Conservation (phyloP, 2,113 vertebrate genomes). For the Rhineura floridana region DNA sequence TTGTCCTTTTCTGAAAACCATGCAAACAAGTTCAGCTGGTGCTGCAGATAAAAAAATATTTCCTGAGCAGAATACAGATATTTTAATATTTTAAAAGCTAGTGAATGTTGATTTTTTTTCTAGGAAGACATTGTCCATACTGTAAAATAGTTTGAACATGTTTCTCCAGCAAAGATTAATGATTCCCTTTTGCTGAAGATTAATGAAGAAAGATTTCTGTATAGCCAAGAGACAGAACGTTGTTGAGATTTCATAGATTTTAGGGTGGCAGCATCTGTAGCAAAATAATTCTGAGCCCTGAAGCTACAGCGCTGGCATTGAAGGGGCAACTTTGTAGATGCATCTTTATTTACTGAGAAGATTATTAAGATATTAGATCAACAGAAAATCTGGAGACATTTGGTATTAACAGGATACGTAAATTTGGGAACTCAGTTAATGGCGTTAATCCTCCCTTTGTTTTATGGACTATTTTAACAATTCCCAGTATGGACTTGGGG, state of each 20-base stretch:
- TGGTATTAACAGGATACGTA: constrained; percentile 32
- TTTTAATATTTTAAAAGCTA: constrained; percentile 38
- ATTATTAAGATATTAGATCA: constrained; percentile 29
- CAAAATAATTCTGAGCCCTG: constrained; percentile 35
- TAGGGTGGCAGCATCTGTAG: constrained; percentile 30
- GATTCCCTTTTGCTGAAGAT: constrained; percentile 6
- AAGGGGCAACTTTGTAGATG: constrained; percentile 50
- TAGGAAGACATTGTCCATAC: neutral
- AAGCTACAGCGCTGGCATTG: constrained; percentile 16
- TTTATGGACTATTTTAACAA: constrained; percentile 8
- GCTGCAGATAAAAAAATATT: constrained; percentile 54
- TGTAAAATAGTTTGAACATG: neutral
- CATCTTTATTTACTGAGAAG: neutral
- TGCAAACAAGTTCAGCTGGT: constrained; percentile 41
- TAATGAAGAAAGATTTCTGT: neutral
- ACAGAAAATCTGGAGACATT: neutral
- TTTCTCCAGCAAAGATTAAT: neutral
- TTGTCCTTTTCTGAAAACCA: constrained; percentile 48
- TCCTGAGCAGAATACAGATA: constrained; percentile 26
- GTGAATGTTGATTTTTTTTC: constrained; percentile 22
- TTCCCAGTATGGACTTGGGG: neutral
- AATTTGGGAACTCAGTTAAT: constrained; percentile 26
- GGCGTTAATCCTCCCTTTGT: constrained; percentile 26
- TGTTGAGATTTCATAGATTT: constrained; percentile 26
- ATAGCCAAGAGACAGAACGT: constrained; percentile 14